phyloP scores from a whole-genome alignment of 2,888 invertebrate species.

The Polymixis flavicincta region DNA sequence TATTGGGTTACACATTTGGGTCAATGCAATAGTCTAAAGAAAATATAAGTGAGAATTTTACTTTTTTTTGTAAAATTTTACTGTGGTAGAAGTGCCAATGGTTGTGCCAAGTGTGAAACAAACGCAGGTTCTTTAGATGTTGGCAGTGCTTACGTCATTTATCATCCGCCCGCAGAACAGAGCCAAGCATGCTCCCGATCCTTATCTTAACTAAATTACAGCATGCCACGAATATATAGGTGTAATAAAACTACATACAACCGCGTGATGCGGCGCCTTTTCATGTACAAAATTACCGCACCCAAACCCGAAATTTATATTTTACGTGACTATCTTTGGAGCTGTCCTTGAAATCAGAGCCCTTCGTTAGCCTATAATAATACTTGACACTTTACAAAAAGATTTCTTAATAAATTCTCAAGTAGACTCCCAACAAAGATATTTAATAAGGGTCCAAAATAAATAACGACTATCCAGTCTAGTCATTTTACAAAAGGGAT shows the following conservation, averaged over 20 bases:
- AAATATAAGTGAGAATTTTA: constrained; percentile 63
- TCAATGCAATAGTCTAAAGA: constrained; percentile 68
- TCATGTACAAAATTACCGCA: constrained; percentile 41
- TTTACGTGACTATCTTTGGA: constrained; percentile 53
- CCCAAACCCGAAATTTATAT: constrained; percentile 47
- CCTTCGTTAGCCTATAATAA: constrained; percentile 57
- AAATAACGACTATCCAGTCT: constrained; percentile 79
- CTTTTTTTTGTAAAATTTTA: constrained; percentile 68
- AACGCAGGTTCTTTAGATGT: constrained; percentile 69
- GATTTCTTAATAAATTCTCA: constrained; percentile 71
- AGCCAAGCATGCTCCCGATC: constrained; percentile 67
- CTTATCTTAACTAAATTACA: constrained; percentile 62
- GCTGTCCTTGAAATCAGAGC: constrained; percentile 54
- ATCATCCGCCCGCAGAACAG: constrained; percentile 68
- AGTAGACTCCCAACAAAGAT: constrained; percentile 69
- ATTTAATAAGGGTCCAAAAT: constrained; percentile 81
- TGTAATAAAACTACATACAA: constrained; percentile 45
- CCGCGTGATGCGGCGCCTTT: constrained; percentile 25
- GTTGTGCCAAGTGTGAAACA: constrained; percentile 79
- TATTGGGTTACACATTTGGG: constrained; percentile 74
- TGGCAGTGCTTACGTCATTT: constrained; percentile 75
- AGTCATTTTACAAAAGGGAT: constrained; percentile 79
- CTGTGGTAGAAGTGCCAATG: constrained; percentile 64
- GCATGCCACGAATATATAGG: constrained; percentile 35
- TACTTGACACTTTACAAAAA: constrained; percentile 63